phyloP scores from a whole-genome alignment of 2,797 vertebrate species.

The Tokudaia tokunoshimensis region DNA sequence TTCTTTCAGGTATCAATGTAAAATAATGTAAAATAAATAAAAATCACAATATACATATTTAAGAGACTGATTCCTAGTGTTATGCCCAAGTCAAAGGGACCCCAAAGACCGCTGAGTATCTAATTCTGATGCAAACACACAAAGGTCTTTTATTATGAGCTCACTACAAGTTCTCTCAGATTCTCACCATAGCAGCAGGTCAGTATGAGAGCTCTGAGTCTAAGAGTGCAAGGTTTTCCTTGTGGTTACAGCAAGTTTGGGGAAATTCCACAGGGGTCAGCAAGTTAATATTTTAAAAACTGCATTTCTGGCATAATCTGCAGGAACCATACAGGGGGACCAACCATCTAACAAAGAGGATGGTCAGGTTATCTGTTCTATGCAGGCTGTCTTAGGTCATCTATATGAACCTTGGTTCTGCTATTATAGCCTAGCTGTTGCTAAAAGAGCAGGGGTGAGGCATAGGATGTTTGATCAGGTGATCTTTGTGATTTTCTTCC shows the following conservation, averaged over 20 bases:
- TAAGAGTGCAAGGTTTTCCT: neutral
- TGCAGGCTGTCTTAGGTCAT: neutral
- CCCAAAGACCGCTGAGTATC: neutral
- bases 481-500: neutral
- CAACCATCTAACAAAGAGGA: neutral
- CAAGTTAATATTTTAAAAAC: neutral
- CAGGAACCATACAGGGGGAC: neutral
- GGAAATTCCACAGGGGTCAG: neutral
- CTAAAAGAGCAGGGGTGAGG: neutral
- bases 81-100: neutral
- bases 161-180: neutral
- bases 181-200: neutral
- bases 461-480: neutral
- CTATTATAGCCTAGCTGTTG: neutral
- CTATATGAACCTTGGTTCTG: neutral
- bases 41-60: neutral
- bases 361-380: neutral
- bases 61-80: neutral
- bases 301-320: neutral
- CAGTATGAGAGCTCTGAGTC: neutral
- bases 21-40: conserved; percentile 10
- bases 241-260: neutral
- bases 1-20: neutral
- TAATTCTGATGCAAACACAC: neutral
- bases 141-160: neutral